Evolutionary conservation across 1,140 invertebrate species (phyloP), one percentile per base, ranked within the genome.

Genomic region (Thaumetopoea pityocampa): DNA sequence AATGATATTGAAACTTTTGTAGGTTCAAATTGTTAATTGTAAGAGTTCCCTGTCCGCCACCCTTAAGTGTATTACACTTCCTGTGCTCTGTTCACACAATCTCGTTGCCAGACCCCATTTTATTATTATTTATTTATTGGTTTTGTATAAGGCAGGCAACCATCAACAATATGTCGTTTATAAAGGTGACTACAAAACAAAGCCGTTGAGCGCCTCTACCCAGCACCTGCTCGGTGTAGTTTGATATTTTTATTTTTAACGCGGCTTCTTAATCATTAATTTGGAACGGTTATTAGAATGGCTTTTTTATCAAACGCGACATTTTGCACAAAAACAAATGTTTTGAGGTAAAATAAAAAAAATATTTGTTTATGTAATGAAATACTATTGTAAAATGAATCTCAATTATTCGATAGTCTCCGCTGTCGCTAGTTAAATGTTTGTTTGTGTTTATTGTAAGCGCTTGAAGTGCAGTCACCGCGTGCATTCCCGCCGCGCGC

Each of bases 381-480:
- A 24, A 19, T 24, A 17, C 7, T 28, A 35, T 28, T 26, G 20
- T n/a, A n/a, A 5, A 44, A 30, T 45, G 20, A 37, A 36, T 27
- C 20, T 42, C 27, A 35, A 47, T 30, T 51, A 51, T 51, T 51
- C 34, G 53, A 57, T 48, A 46, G 42, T 66, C 57, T 69, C 55
- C 52, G 66, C 56, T 67, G 60, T 71, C 71, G 55, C 46, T 63
- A 55, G 53, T 60, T 58, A 54, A 51, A 71, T 80, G 73, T 80
- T 81, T 84, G 67, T 84, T 79, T 84, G 72, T 84, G 64, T 84
- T 84, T 81, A 80, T 76, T 78, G 73, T 78, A 76, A 68, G 62
- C 76, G 70, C 60, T 74, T n/a, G 71, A 78, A 84, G 77, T 84
- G 80, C 80, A 84, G 77, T 84, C 80, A 84, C 77, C 80, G 80